Evolutionary conservation across 2,888 invertebrate genomes (phyloP).

Genomic region (Trypoxylon attenuatum): DNA sequence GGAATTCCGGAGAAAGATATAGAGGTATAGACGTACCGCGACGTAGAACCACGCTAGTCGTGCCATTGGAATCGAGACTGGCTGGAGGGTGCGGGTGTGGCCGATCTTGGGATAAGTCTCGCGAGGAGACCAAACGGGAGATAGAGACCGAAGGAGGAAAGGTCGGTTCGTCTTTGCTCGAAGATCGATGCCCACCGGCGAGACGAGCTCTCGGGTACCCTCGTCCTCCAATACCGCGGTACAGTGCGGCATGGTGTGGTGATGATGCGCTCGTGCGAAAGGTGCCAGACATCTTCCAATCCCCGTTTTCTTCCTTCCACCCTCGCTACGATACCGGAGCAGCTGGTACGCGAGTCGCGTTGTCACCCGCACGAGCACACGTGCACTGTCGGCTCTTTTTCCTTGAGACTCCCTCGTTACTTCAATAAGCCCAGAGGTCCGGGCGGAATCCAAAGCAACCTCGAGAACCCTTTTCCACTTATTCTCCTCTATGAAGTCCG

Average conservation of each 20-base stretch:
- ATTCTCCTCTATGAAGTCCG: too few relatives aligned
- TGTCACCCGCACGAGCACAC: conserved; percentile 14
- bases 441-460: background rate
- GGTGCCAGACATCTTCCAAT: conserved; percentile 19
- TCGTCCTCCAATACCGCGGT: too few relatives aligned
- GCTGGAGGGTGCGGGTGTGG: conserved; percentile 62
- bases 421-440: background rate
- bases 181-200: conserved; percentile 62
- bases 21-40: too few relatives aligned
- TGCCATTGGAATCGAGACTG: conserved; percentile 45
- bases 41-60: too few relatives aligned
- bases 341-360: conserved; percentile 1
- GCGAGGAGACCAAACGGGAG: conserved; percentile 51
- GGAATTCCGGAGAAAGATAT: conserved; percentile 51
- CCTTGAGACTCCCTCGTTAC: background rate
- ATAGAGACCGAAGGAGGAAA: conserved; percentile 38
- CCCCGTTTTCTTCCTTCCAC: conserved; percentile 1
- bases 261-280: conserved; percentile 17
- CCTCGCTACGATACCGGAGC: background rate
- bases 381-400: background rate
- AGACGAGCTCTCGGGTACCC: conserved; percentile 40
- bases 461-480: background rate
- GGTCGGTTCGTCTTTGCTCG: conserved; percentile 45
- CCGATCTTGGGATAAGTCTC: conserved; percentile 61
- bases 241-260: too few relatives aligned